phyloP scores from a whole-genome alignment of 1,140 invertebrate genomes.

The Heliconius himera region DNA sequence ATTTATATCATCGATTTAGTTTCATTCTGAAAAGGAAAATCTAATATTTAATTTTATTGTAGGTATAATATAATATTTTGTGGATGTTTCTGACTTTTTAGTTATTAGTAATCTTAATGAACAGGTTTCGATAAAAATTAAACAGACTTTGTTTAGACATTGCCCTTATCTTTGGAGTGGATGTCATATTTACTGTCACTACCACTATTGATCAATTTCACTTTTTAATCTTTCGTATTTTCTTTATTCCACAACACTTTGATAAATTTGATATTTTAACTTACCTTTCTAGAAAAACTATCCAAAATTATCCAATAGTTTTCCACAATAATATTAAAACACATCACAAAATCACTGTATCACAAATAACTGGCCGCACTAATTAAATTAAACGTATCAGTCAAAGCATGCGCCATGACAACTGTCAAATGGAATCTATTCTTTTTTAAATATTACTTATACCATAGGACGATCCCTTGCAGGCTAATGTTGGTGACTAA shows the following conservation, averaged over 20 bases:
- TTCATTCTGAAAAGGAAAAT: no score
- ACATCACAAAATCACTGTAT: slow-evolving; percentile 73
- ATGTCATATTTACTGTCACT: slow-evolving; percentile 27
- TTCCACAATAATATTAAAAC: slow-evolving; percentile 53
- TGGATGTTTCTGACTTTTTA: not conserved
- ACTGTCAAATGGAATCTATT: slow-evolving; percentile 38
- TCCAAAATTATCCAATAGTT: slow-evolving; percentile 59
- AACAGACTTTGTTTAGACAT: not conserved
- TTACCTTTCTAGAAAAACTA: slow-evolving; percentile 54
- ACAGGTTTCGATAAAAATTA: not conserved
- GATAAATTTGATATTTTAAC: slow-evolving; percentile 19
- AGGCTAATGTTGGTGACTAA: slow-evolving; percentile 71
- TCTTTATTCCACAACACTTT: not conserved
- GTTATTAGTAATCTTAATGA: not conserved
- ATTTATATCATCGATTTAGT: no score
- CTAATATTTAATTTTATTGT: no score
- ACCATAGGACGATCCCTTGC: slow-evolving; percentile 58
- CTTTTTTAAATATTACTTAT: slow-evolving; percentile 40
- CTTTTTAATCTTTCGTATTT: not conserved
- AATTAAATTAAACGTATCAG: slow-evolving; percentile 74
- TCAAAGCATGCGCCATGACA: slow-evolving; percentile 66
- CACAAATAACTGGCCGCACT: slow-evolving; percentile 65
- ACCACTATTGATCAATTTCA: slow-evolving; percentile 24
- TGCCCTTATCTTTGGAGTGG: slow-evolving; percentile 12
- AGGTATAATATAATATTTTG: not conserved